Conservation (phyloP, 2,888 invertebrate genomes). For the Notocelia uddmanniana region DNA sequence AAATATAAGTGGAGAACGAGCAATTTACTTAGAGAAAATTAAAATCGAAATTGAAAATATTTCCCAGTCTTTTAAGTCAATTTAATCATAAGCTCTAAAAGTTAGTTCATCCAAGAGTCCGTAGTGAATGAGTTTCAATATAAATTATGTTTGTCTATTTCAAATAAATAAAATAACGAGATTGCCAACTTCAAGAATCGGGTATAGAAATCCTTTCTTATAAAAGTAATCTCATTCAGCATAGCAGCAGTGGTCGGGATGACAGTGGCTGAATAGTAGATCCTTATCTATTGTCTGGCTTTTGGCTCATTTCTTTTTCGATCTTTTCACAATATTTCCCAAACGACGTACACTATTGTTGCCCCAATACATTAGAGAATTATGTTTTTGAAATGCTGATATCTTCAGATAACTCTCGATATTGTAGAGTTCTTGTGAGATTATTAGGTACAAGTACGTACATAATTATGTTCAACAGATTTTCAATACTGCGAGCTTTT, state of each 20-base stretch:
- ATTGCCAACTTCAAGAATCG: constrained; percentile 23
- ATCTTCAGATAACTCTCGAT: constrained; percentile 7
- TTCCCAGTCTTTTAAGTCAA: too few species aligned
- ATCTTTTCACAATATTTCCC: constrained; percentile 66
- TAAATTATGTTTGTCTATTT: not conserved
- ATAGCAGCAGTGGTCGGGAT: constrained; percentile 55
- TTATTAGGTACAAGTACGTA: not conserved
- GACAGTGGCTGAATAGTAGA: constrained; percentile 53
- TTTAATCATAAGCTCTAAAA: too few species aligned
- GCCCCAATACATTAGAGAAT: constrained; percentile 51
- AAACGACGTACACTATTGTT: constrained; percentile 61
- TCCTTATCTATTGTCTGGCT: constrained; percentile 61
- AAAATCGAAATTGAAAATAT: too few species aligned
- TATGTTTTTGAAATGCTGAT: constrained; percentile 15
- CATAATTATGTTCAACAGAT: not conserved
- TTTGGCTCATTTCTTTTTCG: constrained; percentile 60
- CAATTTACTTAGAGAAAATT: too few species aligned
- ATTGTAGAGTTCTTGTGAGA: constrained; percentile 15
- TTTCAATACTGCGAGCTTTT: not conserved
- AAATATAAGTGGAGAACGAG: too few species aligned
- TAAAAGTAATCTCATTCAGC: constrained; percentile 58
- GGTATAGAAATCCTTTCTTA: constrained; percentile 33
- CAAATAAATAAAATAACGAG: constrained; percentile 36
- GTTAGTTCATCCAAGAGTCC: too few species aligned
- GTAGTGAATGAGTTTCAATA: not conserved